Conservation (phyloP, 1,140 invertebrate species). For the Chionoecetes opilio region DNA sequence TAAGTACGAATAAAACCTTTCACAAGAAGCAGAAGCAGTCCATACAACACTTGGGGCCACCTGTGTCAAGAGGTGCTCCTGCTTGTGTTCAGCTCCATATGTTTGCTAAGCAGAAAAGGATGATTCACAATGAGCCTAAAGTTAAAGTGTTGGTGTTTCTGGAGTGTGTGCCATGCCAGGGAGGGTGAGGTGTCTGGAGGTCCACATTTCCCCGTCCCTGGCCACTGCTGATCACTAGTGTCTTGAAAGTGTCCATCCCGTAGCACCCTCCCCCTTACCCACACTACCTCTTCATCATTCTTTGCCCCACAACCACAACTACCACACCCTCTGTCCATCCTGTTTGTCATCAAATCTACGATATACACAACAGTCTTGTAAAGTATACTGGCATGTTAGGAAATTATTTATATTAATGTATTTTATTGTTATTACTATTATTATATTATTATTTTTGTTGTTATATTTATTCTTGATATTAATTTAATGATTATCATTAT, state of each 20-base stretch:
- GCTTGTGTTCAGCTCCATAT: no score
- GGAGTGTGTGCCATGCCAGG: not conserved
- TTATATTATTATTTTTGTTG: constrained; percentile 15
- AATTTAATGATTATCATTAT: not conserved
- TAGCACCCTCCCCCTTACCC: no score
- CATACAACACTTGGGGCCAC: no score
- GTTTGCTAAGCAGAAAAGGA: no score
- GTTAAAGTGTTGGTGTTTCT: not conserved
- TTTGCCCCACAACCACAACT: not conserved
- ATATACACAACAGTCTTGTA: not conserved
- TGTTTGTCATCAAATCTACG: not conserved
- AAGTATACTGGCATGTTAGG: not conserved
- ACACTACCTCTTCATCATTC: not conserved
- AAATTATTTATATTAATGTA: not conserved
- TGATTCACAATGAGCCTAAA: no score
- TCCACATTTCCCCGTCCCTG: not conserved
- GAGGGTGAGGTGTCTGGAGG: not conserved
- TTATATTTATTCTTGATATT: not conserved
- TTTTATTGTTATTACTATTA: constrained; percentile 37
- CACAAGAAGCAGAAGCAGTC: no score
- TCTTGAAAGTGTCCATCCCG: not conserved
- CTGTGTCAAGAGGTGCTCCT: no score
- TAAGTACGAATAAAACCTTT: no score
- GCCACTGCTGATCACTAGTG: not conserved
- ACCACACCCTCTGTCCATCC: not conserved